phyloP scores from a whole-genome alignment of 2,797 vertebrate species.

The Potorous gilbertii region DNA sequence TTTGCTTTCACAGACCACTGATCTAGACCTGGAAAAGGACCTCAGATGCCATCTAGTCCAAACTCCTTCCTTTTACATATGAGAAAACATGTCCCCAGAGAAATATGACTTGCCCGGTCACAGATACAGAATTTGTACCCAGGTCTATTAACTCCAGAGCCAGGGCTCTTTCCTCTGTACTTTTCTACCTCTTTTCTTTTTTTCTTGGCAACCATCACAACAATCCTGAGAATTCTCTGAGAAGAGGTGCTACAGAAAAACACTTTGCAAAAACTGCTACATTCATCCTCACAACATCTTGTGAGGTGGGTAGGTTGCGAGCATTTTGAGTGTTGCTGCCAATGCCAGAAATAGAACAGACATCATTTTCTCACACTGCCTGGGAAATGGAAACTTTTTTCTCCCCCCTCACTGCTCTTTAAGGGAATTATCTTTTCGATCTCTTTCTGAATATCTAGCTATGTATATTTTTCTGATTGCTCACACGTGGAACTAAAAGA shows the following conservation, averaged over 20 bases:
- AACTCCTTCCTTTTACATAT: neutral
- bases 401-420: constrained; percentile 43
- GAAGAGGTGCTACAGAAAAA: constrained; percentile 56
- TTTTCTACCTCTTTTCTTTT: neutral
- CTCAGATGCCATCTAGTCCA: neutral
- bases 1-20: constrained; percentile 18
- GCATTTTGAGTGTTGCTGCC: constrained; percentile 38
- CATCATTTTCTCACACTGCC: constrained; percentile 53
- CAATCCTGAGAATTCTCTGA: constrained; percentile 36
- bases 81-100: neutral
- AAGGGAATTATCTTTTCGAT: constrained; percentile 57
- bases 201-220: constrained; percentile 1
- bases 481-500: constrained; percentile 39
- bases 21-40: neutral
- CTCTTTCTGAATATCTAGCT: constrained; percentile 46
- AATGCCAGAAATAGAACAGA: constrained; percentile 54
- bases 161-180: neutral
- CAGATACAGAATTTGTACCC: neutral
- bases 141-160: neutral
- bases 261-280: constrained; percentile 28
- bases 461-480: neutral
- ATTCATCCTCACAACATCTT: constrained; percentile 36
- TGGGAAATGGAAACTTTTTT: constrained; percentile 28
- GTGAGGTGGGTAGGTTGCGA: constrained; percentile 37
- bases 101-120: neutral